Conservation (phyloP, 2,888 invertebrate species). For the Oscheius sp. region DNA sequence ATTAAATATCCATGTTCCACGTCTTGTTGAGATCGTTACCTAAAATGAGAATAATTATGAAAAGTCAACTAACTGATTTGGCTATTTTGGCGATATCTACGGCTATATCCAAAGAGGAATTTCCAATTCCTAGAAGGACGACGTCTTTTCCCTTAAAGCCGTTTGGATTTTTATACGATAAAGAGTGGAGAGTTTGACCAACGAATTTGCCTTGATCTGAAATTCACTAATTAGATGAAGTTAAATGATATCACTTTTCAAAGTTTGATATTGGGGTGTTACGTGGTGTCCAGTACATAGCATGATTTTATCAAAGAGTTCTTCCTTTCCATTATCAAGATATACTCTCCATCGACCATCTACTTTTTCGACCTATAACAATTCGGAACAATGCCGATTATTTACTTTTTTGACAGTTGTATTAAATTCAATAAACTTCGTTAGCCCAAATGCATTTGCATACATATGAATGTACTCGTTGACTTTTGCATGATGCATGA, state of each 20-base stretch:
- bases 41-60: slow-evolving; percentile 35
- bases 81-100: slow-evolving; percentile 71
- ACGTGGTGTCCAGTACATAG: slow-evolving; percentile 74
- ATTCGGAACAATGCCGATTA: too few species aligned
- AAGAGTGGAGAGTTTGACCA: slow-evolving; percentile 66
- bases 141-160: slow-evolving; percentile 71
- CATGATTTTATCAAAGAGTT: slow-evolving; percentile 73
- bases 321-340: slow-evolving; percentile 52
- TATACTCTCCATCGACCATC: slow-evolving; percentile 51
- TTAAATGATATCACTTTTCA: slow-evolving; percentile 54
- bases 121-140: slow-evolving; percentile 74
- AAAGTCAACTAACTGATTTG: slow-evolving; percentile 43
- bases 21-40: slow-evolving; percentile 72
- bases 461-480: slow-evolving; percentile 64
- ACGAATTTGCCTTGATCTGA: slow-evolving; percentile 69
- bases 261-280: slow-evolving; percentile 70
- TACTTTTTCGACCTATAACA: slow-evolving; percentile 41
- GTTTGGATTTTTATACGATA: slow-evolving; percentile 61
- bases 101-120: slow-evolving; percentile 73
- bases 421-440: slow-evolving; percentile 62
- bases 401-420: slow-evolving; percentile 63
- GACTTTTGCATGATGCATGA: slow-evolving; percentile 64
- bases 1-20: slow-evolving; percentile 72
- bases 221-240: neutral
- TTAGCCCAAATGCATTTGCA: slow-evolving; percentile 59